Evolutionary conservation across 2,888 invertebrate species (phyloP).

Genomic region (Cenopis cana): DNA sequence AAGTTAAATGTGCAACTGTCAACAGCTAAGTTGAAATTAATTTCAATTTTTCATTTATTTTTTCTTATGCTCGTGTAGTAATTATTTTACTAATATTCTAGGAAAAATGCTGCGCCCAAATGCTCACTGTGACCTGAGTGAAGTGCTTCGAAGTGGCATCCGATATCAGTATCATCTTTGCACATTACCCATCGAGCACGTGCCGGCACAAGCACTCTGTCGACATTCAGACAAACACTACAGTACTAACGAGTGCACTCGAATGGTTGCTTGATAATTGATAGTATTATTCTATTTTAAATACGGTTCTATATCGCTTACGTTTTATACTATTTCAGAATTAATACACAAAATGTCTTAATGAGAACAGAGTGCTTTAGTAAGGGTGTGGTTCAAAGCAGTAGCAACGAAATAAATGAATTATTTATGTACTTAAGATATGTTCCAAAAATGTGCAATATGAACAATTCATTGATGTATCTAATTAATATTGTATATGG

Average conservation of each 20-base stretch:
- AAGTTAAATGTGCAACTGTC: slow-evolving; percentile 2
- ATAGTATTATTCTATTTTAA: neutral
- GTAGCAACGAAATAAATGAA: neutral
- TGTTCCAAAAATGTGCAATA: slow-evolving; percentile 11
- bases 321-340: neutral
- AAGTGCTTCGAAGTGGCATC: slow-evolving; percentile 62
- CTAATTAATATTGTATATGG: neutral
- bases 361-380: slow-evolving; percentile 12
- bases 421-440: neutral
- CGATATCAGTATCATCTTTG: slow-evolving; percentile 49
- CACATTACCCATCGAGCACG: slow-evolving; percentile 28
- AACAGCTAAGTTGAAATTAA: slow-evolving; percentile 5
- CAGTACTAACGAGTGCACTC: neutral
- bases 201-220: slow-evolving; percentile 24
- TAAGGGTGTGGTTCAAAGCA: slow-evolving; percentile 27
- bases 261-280: neutral
- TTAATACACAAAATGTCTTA: slow-evolving; percentile 13
- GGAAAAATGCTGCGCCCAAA: slow-evolving; percentile 75
- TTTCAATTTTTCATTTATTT: neutral
- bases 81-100: slow-evolving; percentile 74
- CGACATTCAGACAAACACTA: slow-evolving; percentile 18
- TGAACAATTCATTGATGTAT: neutral
- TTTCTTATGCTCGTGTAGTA: slow-evolving; percentile 42
- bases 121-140: slow-evolving; percentile 79
- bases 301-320: neutral